Percentiles rank a stretch among this genome's conserved stretches.
Conservation (phyloP, 2,797 vertebrate species). For the Menidia menidia region DNA sequence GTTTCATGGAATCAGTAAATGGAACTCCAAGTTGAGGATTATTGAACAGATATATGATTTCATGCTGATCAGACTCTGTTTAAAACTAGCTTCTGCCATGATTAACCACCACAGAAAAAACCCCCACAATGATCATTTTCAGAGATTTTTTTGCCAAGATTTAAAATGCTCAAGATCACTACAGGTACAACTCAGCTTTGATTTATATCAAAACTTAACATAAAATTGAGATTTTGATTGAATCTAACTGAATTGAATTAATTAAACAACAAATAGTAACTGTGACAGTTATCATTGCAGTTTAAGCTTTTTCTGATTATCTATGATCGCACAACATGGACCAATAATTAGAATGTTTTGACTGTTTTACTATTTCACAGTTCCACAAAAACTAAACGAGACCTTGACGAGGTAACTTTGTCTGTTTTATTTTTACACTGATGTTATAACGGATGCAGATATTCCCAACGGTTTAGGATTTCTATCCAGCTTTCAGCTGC, state of each 20-base stretch:
- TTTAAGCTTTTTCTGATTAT: not conserved
- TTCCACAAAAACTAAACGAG: too few relatives aligned
- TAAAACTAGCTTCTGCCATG: not conserved
- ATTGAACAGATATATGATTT: not conserved
- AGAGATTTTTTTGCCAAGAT: not conserved
- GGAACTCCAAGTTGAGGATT: not conserved
- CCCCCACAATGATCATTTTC: too few relatives aligned
- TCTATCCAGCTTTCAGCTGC: not conserved
- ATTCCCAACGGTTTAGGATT: not conserved
- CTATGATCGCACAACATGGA: not conserved
- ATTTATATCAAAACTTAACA: slow-evolving; percentile 5
- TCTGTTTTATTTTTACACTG: too few relatives aligned
- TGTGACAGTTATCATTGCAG: not conserved
- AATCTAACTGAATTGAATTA: not conserved
- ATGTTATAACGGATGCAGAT: too few relatives aligned
- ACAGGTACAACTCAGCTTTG: not conserved
- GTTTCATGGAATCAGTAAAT: not conserved
- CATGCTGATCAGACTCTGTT: not conserved
- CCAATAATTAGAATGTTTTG: too few relatives aligned
- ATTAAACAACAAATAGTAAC: slow-evolving; percentile 5
- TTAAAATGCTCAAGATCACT: slow-evolving; percentile 5
- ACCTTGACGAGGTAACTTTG: too few relatives aligned
- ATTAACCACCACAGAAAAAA: not conserved
- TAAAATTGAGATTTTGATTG: not conserved
- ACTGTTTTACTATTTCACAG: too few relatives aligned